phyloP scores from a whole-genome alignment of 2,888 invertebrate genomes.

The Torymus aiolomorphi region DNA sequence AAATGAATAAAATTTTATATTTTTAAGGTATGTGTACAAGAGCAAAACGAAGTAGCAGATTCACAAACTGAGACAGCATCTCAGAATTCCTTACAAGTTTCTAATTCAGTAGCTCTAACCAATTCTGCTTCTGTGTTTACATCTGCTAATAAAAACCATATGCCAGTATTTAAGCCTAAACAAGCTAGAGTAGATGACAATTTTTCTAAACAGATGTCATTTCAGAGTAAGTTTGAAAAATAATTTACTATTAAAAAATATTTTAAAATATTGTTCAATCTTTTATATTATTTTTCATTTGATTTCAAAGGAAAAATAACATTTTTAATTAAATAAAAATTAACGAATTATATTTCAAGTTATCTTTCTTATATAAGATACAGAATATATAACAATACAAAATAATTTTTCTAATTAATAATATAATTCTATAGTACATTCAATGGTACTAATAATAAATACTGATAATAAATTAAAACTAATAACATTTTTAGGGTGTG shows the following conservation, averaged over 20 bases:
- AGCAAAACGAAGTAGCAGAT: too few relatives aligned
- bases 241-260: not conserved
- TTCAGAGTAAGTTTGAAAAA: conserved; percentile 1
- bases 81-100: not conserved
- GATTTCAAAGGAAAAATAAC: too few relatives aligned
- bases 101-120: not conserved
- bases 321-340: too few relatives aligned
- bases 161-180: not conserved
- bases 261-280: not conserved
- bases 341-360: too few relatives aligned
- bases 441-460: not conserved
- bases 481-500: conserved; percentile 2
- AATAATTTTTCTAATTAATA: too few relatives aligned
- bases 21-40: too few relatives aligned
- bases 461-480: not conserved
- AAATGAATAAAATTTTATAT: too few relatives aligned
- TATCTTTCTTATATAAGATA: too few relatives aligned
- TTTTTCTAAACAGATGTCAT: not conserved
- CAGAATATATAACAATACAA: too few relatives aligned
- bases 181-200: not conserved
- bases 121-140: not conserved
- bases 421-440: too few relatives aligned
- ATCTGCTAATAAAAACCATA: not conserved
- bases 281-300: not conserved
- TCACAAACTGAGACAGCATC: not conserved